A percentile compares a stretch with the other conserved stretches of the same genome.
These are phyloP conservation scores for Spinus pinus DNA, from an alignment of 2,797 vertebrate species.

Conservation along the genomic window DNA sequence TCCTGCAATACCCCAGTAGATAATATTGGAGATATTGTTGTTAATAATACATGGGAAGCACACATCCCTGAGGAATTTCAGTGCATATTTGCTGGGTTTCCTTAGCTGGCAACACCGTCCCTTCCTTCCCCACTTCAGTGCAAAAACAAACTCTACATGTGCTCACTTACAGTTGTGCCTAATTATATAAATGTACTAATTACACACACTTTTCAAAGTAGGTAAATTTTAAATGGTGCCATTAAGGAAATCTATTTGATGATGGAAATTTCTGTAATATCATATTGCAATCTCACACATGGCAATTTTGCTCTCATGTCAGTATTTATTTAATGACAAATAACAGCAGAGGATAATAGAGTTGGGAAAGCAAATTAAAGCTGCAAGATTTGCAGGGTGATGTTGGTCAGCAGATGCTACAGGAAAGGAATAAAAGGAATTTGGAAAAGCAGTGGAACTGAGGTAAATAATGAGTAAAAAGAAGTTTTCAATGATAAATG, in stretches of 20 bases:
- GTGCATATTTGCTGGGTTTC: not conserved
- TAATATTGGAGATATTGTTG: not conserved
- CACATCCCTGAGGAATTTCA: slow-evolving; percentile 7
- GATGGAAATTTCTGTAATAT: slow-evolving; percentile 30
- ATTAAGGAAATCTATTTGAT: slow-evolving; percentile 41
- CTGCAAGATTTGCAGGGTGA: not conserved
- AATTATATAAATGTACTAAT: slow-evolving; percentile 52
- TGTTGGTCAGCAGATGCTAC: slow-evolving; percentile 9
- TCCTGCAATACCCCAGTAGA: not conserved
- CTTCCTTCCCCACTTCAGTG: slow-evolving; percentile 11
- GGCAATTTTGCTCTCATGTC: slow-evolving; percentile 34
- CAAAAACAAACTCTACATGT: slow-evolving; percentile 9
- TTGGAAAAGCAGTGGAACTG: not conserved
- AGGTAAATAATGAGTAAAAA: not conserved
- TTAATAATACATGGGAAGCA: not conserved
- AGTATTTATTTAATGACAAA: slow-evolving; percentile 47
- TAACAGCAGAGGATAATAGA: not conserved
- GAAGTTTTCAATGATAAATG: not conserved
- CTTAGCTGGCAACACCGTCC: not conserved
- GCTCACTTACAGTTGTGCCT: slow-evolving; percentile 26
- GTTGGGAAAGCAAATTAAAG: slow-evolving; percentile 14
- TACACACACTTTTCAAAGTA: slow-evolving; percentile 47
- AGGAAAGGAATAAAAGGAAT: not conserved
- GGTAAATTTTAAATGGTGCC: slow-evolving; percentile 44
- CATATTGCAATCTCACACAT: not conserved